Evolutionary conservation across 2,888 invertebrate genomes (phyloP), one percentile per base, ranked within the genome.

Genomic region (Oxystoma pomonae): DNA sequence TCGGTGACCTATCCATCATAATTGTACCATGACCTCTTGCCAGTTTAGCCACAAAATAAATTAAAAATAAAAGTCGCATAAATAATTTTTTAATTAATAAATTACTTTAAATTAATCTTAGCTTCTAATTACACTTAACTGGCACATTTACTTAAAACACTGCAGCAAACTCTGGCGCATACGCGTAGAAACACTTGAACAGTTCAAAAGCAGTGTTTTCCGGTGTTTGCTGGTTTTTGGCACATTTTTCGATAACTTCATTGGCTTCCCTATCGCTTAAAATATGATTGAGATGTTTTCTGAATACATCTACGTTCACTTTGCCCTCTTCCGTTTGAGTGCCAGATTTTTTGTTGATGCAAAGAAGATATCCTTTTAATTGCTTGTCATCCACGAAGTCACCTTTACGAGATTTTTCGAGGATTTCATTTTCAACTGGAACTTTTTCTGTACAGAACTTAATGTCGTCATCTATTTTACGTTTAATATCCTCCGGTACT

Each of bases 271-370:
- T 20, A 56, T 59, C 64, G 16, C 55, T 61, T n/a, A 67, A 49
- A 53, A 65, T 64, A 49, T 20, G 16, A 1, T 49, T 16, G 16
- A 59, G 17, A 66, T 62, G 66, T 67, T 74, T n/a, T 55, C 67
- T 70, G 12, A 76, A 61, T 1, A 70, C 70, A 0, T 69, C 69
- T n/a, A 65, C 49, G 16, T 70, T 63, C 21, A 70, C 62, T 49
- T 69, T 67, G 2, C 74, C 74, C 12, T 61, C 63, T 7, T 68
- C 72, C 50, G 69, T 70, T 55, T 66, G 62, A 66, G 71, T 68
- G 5, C 70, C 67, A 0, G 70, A 35, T 49, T 70, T 70, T 49
- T 72, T 73, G 16, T 60, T 58, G 18, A 67, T 51, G 57, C 74
- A 74, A 1, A 69, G 59, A 2, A 70, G 17, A 16, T 71, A 67